Evolutionary conservation across 2,113 vertebrate species (phyloP).

Genomic region (Entomyzon cyanotis): DNA sequence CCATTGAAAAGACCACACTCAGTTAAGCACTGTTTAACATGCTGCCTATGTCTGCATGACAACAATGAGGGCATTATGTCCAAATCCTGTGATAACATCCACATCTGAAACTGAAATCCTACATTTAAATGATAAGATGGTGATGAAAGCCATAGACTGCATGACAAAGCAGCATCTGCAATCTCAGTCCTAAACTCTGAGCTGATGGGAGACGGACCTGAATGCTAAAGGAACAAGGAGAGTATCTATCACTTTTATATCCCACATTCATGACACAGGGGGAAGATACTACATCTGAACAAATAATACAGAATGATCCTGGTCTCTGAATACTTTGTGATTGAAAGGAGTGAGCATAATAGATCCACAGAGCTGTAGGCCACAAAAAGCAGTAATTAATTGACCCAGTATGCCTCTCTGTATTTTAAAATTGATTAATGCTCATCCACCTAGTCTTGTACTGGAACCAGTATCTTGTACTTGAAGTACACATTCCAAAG

Average conservation of each 20-base stretch:
- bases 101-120: slow-evolving; percentile 2
- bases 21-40: background rate
- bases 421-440: background rate
- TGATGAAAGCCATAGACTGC: background rate
- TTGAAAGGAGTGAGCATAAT: background rate
- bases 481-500: background rate
- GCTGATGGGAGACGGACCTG: background rate
- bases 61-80: background rate
- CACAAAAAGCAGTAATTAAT: background rate
- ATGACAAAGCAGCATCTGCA: background rate
- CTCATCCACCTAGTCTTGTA: background rate
- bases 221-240: background rate
- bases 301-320: background rate
- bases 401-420: background rate
- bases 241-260: background rate
- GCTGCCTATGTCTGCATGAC: background rate
- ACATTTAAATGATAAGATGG: background rate
- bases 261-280: background rate
- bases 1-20: background rate
- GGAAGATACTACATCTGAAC: background rate
- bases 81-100: slow-evolving; percentile 3
- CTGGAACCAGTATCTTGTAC: background rate
- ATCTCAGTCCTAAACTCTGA: background rate
- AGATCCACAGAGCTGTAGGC: background rate
- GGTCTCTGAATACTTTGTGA: background rate